Percentiles rank a stretch among this genome's conserved stretches.
Conservation (phyloP, 2,797 vertebrate genomes). For the Mus minutoides region DNA sequence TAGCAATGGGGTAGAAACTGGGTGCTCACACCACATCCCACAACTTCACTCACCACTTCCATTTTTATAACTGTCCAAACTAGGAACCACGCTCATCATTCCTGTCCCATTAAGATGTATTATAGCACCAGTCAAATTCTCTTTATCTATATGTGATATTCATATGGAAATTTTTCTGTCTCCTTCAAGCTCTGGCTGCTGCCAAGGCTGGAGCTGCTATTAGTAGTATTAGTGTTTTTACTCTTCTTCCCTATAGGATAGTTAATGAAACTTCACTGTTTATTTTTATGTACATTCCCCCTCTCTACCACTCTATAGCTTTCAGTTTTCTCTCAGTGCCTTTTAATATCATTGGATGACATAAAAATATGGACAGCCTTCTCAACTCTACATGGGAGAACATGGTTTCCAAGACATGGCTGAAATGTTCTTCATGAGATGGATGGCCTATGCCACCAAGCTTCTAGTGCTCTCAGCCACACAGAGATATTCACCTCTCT, state of each 20-base stretch:
- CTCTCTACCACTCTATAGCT: background rate
- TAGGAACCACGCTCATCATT: background rate
- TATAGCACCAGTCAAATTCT: background rate
- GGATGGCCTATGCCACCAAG: background rate
- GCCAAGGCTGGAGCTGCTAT: background rate
- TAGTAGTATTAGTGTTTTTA: background rate
- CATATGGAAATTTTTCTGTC: background rate
- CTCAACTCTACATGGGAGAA: background rate
- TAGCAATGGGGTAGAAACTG: background rate
- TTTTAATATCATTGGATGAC: background rate
- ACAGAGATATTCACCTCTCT: background rate
- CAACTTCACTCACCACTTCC: background rate
- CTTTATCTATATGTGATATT: background rate
- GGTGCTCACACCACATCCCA: too few relatives aligned
- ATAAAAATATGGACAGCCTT: background rate
- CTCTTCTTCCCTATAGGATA: background rate
- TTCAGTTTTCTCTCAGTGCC: background rate
- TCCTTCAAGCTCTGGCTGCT: background rate
- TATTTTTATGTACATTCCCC: background rate
- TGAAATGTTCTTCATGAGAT: background rate
- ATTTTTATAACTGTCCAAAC: background rate
- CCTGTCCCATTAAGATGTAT: background rate
- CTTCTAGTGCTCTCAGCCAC: background rate
- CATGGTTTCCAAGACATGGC: background rate
- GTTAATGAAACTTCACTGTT: background rate